Evolutionary conservation across 2,888 invertebrate genomes (phyloP).

Genomic region (Phymatocera aterrima): DNA sequence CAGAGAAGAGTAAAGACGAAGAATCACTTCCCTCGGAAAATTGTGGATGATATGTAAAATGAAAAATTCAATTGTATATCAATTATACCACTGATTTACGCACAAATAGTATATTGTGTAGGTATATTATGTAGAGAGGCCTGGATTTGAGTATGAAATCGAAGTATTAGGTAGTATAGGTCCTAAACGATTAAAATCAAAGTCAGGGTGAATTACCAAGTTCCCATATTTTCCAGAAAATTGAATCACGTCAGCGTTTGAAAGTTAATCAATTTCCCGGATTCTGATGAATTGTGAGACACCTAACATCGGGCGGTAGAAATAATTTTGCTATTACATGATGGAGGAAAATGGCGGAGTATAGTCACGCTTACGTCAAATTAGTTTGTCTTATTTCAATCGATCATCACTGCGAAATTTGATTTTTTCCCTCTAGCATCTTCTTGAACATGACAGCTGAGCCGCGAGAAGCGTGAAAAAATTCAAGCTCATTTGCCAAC

Average conservation of each 20-base stretch:
- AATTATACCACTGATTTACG: too few species aligned
- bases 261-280: slow-evolving; percentile 18
- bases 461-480: too few species aligned
- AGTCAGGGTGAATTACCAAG: background rate
- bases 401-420: too few species aligned
- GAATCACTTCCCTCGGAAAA: background rate
- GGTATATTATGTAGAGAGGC: too few species aligned
- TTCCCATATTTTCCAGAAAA: background rate
- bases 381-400: too few species aligned
- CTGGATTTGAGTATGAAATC: background rate
- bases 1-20: background rate
- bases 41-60: background rate
- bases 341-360: too few species aligned
- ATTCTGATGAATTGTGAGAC: background rate
- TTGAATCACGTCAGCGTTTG: slow-evolving; percentile 1
- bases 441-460: too few species aligned
- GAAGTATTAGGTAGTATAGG: slow-evolving; percentile 1
- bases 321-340: background rate
- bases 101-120: too few species aligned
- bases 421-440: background rate
- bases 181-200: slow-evolving; percentile 4
- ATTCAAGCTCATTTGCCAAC: background rate
- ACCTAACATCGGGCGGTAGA: background rate
- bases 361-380: too few species aligned
- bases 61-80: too few species aligned